These are phyloP conservation scores for Sebastes taczanowskii DNA, from an alignment of 2,797 vertebrate species.

Conservation along the genomic window DNA sequence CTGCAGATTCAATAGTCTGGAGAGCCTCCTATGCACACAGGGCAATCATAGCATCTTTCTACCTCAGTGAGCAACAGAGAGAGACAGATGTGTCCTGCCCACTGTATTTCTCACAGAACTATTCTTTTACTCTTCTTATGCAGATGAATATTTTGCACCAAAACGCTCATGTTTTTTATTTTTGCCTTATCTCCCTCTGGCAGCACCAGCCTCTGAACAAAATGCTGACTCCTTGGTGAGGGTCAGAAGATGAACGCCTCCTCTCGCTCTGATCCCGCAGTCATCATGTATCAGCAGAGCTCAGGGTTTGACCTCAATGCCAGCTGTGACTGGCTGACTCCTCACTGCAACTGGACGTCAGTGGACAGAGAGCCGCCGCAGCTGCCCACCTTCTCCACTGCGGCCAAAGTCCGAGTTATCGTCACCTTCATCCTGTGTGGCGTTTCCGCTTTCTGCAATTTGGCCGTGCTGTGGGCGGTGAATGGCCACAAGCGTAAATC, in stretches of 20 bases:
- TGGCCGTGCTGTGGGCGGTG: constrained; percentile 80
- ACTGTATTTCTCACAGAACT: background rate
- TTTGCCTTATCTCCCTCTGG: constrained; percentile 2
- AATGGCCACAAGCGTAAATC: constrained; percentile 72
- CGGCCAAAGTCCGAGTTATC: constrained; percentile 83
- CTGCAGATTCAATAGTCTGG: background rate
- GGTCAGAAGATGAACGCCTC: constrained; percentile 63
- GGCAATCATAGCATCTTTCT: background rate
- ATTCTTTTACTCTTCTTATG: constrained; percentile 2
- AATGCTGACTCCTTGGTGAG: constrained; percentile 44
- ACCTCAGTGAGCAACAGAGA: constrained; percentile 15
- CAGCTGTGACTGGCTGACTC: constrained; percentile 48
- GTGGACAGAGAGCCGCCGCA: constrained; percentile 18
- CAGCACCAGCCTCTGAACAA: constrained; percentile 18
- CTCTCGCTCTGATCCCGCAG: constrained; percentile 29
- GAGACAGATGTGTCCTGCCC: background rate
- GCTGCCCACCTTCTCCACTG: constrained; percentile 85
- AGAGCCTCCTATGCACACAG: background rate
- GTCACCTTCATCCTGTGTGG: constrained; percentile 84
- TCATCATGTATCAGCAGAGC: constrained; percentile 47
- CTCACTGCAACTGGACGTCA: constrained; percentile 52
- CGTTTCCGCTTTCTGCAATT: constrained; percentile 81
- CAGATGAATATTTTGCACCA: constrained; percentile 17
- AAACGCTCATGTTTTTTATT: background rate
- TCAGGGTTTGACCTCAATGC: constrained; percentile 42